Conservation (phyloP, 1,140 invertebrate genomes). For the Drosophila grimshawi region DNA sequence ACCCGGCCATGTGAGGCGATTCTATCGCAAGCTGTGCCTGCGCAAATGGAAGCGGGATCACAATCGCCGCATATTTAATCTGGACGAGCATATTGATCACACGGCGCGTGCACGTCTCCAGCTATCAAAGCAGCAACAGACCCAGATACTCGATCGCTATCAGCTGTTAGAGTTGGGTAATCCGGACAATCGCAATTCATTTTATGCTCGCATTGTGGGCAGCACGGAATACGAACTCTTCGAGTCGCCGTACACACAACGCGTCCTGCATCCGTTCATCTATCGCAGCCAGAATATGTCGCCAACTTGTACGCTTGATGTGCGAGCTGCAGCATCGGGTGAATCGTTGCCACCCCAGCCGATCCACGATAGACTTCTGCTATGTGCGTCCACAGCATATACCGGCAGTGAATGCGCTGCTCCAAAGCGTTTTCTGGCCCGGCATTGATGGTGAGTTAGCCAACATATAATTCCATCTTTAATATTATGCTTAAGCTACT, state of each 20-base stretch:
- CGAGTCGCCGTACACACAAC: constrained; percentile 76
- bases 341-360: constrained; percentile 74
- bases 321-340: constrained; percentile 72
- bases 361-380: constrained; percentile 91
- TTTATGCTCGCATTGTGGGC: constrained; percentile 67
- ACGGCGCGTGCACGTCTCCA: constrained; percentile 33
- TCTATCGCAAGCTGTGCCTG: constrained; percentile 87
- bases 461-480: not conserved
- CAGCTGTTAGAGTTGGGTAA: constrained; percentile 63
- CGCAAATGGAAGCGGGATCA: constrained; percentile 87
- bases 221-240: constrained; percentile 74
- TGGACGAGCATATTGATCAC: constrained; percentile 84
- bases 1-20: constrained; percentile 83
- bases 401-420: constrained; percentile 93
- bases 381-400: constrained; percentile 95
- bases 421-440: constrained; percentile 94
- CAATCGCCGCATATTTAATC: constrained; percentile 86
- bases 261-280: constrained; percentile 81
- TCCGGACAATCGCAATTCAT: constrained; percentile 54
- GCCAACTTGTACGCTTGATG: constrained; percentile 80
- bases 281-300: constrained; percentile 66
- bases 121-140: constrained; percentile 53
- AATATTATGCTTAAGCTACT: not conserved
- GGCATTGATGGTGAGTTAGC: constrained; percentile 92
- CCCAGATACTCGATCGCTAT: constrained; percentile 85